Evolutionary conservation across 1,140 invertebrate genomes (phyloP), one percentile per base, ranked within the genome.

Genomic region (Varroa destructor): DNA sequence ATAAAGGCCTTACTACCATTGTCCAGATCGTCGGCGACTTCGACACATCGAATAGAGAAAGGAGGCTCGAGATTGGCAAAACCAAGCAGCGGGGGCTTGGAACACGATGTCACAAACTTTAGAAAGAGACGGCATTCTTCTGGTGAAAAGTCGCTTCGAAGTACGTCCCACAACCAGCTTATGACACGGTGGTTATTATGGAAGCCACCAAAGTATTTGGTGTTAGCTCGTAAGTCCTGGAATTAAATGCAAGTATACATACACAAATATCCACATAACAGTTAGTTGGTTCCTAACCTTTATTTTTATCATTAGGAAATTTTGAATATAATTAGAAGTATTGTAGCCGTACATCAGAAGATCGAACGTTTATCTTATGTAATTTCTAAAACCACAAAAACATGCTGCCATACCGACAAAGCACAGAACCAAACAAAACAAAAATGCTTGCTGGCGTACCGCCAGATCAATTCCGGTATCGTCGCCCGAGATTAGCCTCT

Each of bases 21-120:
- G 61, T 67, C 83, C 83, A 98, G 93, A 79, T 99, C 95, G 79
- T 99, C 95, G 42, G 90, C 89, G 64, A 97, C 94, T 85, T 99
- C 95, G 3, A 99, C 93, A 82, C 96, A 99, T 73, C 97, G 87
- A 77, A 99, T 98, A 0, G 95, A 97, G 83, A 99, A 99, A 12
- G 93, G 93, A 3, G 97, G 97, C 79, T 99, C 95, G 51, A 99
- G 82, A 80, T 97, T 88, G 12, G 92, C 89, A 82, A 99, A 99
- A 1, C 97, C 97, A 12, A 99, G 82, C 10, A 99, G 83, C 46
- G 97, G 97, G 2, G 95, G 92, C 76, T 97, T 95, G 0, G 93
- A 99, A 81, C 96, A 99, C 77, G 93, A 97, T 14, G 96, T 99
- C 0, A 98, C 94, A 84, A 99, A 99, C 91, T 98, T 99, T 0